Conservation (phyloP, 2,888 invertebrate genomes). For the Xiphydria camelus region DNA sequence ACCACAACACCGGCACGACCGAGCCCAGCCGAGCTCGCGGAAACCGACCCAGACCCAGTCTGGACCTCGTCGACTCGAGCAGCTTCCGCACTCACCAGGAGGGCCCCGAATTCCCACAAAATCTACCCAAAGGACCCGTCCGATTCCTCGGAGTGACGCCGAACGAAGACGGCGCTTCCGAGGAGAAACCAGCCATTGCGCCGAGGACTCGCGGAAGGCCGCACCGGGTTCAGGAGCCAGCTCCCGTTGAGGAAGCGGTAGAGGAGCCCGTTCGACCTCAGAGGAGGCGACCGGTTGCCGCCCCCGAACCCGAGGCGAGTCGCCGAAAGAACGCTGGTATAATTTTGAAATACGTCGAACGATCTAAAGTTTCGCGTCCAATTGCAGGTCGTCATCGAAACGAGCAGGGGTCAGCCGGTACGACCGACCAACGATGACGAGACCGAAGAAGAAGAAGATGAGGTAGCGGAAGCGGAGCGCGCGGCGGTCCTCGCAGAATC, state of each 20-base stretch:
- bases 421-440: slow-evolving; percentile 20
- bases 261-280: slow-evolving; percentile 39
- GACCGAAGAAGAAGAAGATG: slow-evolving; percentile 18
- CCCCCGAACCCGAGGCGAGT: slow-evolving; percentile 58
- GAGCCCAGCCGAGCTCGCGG: slow-evolving; percentile 47
- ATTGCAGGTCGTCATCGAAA: slow-evolving; percentile 35
- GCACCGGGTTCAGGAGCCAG: slow-evolving; percentile 41
- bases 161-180: slow-evolving; percentile 60
- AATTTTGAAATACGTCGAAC: not conserved
- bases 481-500: not conserved
- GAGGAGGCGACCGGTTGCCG: slow-evolving; percentile 56
- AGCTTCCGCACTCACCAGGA: slow-evolving; percentile 75
- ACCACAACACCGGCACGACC: slow-evolving; percentile 52
- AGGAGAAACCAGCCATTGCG: slow-evolving; percentile 39
- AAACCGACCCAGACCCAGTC: slow-evolving; percentile 66
- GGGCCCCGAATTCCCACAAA: slow-evolving; percentile 63
- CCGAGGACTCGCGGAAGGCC: slow-evolving; percentile 40
- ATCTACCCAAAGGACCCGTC: slow-evolving; percentile 62
- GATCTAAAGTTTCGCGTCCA: not conserved
- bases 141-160: slow-evolving; percentile 65
- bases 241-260: slow-evolving; percentile 38
- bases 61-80: slow-evolving; percentile 80
- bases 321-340: too few species aligned
- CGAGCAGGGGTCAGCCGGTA: slow-evolving; percentile 39
- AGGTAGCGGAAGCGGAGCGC: not conserved